A percentile compares a stretch with the other conserved stretches of the same genome.
phyloP scores from a whole-genome alignment of 2,797 vertebrate genomes.

The Macrochelys suwanniensis region DNA sequence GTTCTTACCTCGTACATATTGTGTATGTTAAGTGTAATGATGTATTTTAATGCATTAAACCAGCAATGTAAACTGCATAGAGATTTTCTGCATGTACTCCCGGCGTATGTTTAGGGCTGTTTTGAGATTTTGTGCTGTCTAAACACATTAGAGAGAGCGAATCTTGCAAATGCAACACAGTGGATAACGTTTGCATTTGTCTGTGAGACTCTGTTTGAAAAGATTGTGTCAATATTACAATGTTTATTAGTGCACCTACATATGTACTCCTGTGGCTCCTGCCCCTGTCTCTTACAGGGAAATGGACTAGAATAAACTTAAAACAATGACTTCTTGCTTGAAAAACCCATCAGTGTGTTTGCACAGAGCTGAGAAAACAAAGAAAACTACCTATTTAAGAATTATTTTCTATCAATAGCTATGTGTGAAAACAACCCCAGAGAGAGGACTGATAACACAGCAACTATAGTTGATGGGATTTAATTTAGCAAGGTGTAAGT shows the following conservation, averaged over 20 bases:
- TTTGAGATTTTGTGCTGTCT: not conserved
- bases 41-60: not conserved
- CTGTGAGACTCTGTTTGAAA: not conserved
- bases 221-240: not conserved
- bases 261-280: not conserved
- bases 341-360: not conserved
- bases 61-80: not conserved
- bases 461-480: not conserved
- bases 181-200: not conserved
- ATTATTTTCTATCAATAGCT: not conserved
- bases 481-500: not conserved
- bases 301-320: not conserved
- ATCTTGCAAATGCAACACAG: not conserved
- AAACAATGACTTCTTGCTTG: not conserved
- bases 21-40: not conserved
- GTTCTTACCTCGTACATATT: not conserved
- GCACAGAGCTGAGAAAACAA: not conserved
- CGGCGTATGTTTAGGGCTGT: not conserved
- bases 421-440: not conserved
- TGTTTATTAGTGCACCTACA: not conserved
- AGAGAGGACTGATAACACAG: not conserved
- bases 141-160: not conserved
- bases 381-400: not conserved
- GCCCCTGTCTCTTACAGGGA: not conserved
- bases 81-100: not conserved